These are phyloP conservation scores for Cephus spinipes DNA, from an alignment of 2,888 invertebrate genomes.

Conservation along the genomic window DNA sequence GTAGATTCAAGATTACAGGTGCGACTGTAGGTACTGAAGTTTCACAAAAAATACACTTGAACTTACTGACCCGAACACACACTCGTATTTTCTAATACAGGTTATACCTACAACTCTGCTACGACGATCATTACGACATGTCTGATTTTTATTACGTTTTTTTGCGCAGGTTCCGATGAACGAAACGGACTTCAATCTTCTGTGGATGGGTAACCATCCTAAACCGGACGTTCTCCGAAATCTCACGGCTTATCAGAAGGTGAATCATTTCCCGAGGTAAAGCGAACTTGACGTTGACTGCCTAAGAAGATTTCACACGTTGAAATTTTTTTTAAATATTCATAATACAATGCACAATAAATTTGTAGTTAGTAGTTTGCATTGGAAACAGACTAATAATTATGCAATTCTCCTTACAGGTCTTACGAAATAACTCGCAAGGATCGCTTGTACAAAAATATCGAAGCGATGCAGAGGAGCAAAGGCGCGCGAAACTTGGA, in stretches of 20 bases:
- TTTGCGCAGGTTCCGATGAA: constrained; percentile 73
- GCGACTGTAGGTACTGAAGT: not conserved
- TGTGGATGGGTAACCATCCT: constrained; percentile 94
- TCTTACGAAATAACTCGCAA: constrained; percentile 96
- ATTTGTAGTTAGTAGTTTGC: not conserved
- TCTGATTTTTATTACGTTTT: constrained; percentile 13
- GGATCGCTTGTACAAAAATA: constrained; percentile 93
- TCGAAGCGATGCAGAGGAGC: constrained; percentile 87
- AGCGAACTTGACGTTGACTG: not conserved
- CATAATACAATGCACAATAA: not conserved
- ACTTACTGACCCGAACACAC: not conserved
- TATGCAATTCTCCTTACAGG: constrained; percentile 66
- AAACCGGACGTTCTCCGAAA: constrained; percentile 88
- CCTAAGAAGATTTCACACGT: no score
- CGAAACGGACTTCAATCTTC: constrained; percentile 81
- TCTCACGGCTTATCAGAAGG: constrained; percentile 88
- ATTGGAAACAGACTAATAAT: not conserved
- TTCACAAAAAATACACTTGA: not conserved
- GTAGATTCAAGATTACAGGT: not conserved
- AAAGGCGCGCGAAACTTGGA: constrained; percentile 90
- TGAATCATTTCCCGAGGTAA: constrained; percentile 94
- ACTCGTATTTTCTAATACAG: not conserved
- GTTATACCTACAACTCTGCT: not conserved
- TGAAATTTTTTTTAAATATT: no score
- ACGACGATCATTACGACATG: not conserved